These are phyloP conservation scores for Plutella xylostella DNA, from an alignment of 2,888 invertebrate species.

Conservation along the genomic window DNA sequence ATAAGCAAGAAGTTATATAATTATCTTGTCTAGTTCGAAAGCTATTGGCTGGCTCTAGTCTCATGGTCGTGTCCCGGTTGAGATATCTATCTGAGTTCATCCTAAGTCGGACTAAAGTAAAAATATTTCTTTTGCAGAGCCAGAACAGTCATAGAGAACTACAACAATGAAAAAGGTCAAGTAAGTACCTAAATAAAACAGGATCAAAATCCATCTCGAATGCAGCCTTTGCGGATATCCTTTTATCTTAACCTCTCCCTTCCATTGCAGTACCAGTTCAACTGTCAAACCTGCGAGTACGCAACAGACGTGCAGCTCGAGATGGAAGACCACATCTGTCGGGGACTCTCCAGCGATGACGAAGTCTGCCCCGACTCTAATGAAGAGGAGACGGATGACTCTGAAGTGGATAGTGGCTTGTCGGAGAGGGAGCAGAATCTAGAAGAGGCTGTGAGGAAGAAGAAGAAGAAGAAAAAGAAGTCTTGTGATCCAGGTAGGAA, in stretches of 20 bases:
- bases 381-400: slow-evolving; percentile 17
- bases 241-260: slow-evolving; percentile 1
- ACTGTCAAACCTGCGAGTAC: slow-evolving; percentile 24
- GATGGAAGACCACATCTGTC: slow-evolving; percentile 21
- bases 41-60: too few relatives aligned
- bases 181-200: neutral
- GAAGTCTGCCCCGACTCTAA: too few relatives aligned
- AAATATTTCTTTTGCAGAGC: slow-evolving; percentile 35
- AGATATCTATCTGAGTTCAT: too few relatives aligned
- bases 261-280: slow-evolving; percentile 22
- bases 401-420: slow-evolving; percentile 22
- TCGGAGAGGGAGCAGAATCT: slow-evolving; percentile 29
- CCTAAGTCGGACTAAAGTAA: too few relatives aligned
- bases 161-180: slow-evolving; percentile 14
- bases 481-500: neutral
- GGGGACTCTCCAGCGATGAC: slow-evolving; percentile 18
- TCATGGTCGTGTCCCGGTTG: too few relatives aligned
- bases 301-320: slow-evolving; percentile 21
- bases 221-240: neutral
- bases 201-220: slow-evolving; percentile 14
- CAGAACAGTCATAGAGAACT: slow-evolving; percentile 38
- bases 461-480: slow-evolving; percentile 15
- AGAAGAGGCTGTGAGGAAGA: slow-evolving; percentile 8
- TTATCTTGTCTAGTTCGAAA: too few relatives aligned
- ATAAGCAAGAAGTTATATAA: too few relatives aligned